phyloP scores from a whole-genome alignment of 1,140 invertebrate species.

The Hylaeus anthracinus region DNA sequence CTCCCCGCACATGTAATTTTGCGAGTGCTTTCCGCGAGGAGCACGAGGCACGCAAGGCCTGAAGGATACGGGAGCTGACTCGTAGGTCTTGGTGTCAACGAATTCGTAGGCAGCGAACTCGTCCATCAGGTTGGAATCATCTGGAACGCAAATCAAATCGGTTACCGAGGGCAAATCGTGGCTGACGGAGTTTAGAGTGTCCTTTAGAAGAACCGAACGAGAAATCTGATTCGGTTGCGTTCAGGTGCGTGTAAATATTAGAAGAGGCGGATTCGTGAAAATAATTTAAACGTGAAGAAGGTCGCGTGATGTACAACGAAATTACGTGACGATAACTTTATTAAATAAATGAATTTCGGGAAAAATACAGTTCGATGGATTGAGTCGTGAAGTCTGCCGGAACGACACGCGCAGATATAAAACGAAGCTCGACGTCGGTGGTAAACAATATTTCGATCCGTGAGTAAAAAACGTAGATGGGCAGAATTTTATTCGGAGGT shows the following conservation, averaged over 20 bases:
- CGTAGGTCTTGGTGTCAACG: neutral
- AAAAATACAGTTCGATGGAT: constrained; percentile 39
- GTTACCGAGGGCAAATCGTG: constrained; percentile 11
- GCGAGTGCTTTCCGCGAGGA: constrained; percentile 25
- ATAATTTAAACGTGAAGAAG: no score
- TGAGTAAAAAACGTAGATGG: neutral
- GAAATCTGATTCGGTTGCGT: no score
- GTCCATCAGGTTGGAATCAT: constrained; percentile 18
- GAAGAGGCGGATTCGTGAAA: no score
- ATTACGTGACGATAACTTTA: constrained; percentile 18
- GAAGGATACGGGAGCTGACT: neutral
- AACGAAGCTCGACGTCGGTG: neutral
- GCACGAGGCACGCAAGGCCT: neutral
- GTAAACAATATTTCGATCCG: neutral
- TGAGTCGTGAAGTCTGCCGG: no score
- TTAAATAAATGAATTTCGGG: constrained; percentile 13
- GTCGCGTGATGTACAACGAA: neutral
- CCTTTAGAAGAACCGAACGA: no score
- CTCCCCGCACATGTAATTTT: constrained; percentile 61
- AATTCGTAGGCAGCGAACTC: neutral
- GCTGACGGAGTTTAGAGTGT: no score
- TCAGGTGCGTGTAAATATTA: no score
- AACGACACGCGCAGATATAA: neutral
- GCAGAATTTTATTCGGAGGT: no score
- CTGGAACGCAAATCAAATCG: constrained; percentile 38